A percentile compares a stretch with the other conserved stretches of the same genome.
Conservation (phyloP, 2,113 vertebrate genomes). For the Sinocyclocheilus anophthalmus region DNA sequence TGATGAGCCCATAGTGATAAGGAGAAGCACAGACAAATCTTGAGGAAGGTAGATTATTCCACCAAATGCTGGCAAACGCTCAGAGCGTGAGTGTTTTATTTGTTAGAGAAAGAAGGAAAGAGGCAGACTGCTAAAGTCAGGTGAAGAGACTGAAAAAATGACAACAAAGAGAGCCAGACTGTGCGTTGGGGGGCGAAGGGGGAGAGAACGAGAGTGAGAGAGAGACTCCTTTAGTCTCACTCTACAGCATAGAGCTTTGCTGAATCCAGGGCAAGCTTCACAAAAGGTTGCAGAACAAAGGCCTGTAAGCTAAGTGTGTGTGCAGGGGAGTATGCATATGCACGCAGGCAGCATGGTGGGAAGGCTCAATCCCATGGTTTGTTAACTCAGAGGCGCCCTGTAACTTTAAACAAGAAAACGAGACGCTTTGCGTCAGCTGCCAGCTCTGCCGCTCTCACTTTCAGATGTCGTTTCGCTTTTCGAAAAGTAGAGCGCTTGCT, state of each 20-base stretch:
- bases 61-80: slow-evolving; percentile 71
- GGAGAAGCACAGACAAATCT: slow-evolving; percentile 69
- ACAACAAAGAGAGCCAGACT: slow-evolving; percentile 16
- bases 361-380: slow-evolving; percentile 69
- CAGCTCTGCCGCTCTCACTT: slow-evolving; percentile 67
- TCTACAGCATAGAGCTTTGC: slow-evolving; percentile 68
- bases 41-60: slow-evolving; percentile 79
- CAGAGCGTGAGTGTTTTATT: slow-evolving; percentile 40
- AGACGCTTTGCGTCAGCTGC: slow-evolving; percentile 66
- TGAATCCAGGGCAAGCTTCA: slow-evolving; percentile 69
- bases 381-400: slow-evolving; percentile 65
- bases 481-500: slow-evolving; percentile 24
- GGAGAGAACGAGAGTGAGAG: slow-evolving; percentile 48
- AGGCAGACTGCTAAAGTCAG: slow-evolving; percentile 29
- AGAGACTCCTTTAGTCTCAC: slow-evolving; percentile 49
- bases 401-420: slow-evolving; percentile 64
- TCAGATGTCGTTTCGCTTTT: slow-evolving; percentile 46
- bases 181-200: slow-evolving; percentile 27
- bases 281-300: slow-evolving; percentile 74
- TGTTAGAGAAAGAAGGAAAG: slow-evolving; percentile 32
- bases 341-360: slow-evolving; percentile 43
- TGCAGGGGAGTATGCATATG: slow-evolving; percentile 41
- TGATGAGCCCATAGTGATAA: slow-evolving; percentile 56
- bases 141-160: not conserved
- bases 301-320: slow-evolving; percentile 69